A percentile compares a stretch with the other conserved stretches of the same genome.
phyloP scores from a whole-genome alignment of 2,113 vertebrate species.

The Numenius arquata region DNA sequence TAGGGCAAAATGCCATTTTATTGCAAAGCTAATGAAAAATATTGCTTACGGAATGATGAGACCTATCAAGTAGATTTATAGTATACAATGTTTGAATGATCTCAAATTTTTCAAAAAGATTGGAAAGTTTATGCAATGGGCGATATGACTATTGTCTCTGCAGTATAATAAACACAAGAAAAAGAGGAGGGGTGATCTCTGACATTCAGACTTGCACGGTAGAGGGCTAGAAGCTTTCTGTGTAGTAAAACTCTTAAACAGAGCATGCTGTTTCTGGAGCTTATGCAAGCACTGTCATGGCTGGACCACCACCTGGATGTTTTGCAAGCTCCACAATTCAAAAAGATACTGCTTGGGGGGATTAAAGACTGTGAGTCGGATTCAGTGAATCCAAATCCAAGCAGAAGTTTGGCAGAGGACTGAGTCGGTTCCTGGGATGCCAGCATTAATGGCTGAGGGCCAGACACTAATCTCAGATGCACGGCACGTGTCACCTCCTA shows the following conservation, averaged over 20 bases:
- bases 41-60: conserved; percentile 45
- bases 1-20: conserved; percentile 60
- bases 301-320: conserved; percentile 60
- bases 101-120: background rate
- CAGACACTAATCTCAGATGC: conserved; percentile 75
- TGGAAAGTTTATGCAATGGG: background rate
- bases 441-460: conserved; percentile 73
- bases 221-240: background rate
- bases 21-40: conserved; percentile 63
- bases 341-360: conserved; percentile 44
- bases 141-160: background rate
- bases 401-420: conserved; percentile 77
- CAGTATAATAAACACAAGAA: background rate
- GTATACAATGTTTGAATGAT: background rate
- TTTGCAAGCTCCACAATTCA: conserved; percentile 43
- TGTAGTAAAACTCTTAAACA: background rate
- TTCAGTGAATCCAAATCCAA: conserved; percentile 72
- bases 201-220: background rate
- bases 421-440: conserved; percentile 68
- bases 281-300: background rate
- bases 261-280: background rate
- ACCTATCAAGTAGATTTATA: conserved; percentile 49
- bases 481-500: conserved; percentile 66
- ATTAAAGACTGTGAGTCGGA: conserved; percentile 64
- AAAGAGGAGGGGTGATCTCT: background rate